Evolutionary conservation across 2,888 invertebrate species (phyloP).

Genomic region (Schizaphis graminum): DNA sequence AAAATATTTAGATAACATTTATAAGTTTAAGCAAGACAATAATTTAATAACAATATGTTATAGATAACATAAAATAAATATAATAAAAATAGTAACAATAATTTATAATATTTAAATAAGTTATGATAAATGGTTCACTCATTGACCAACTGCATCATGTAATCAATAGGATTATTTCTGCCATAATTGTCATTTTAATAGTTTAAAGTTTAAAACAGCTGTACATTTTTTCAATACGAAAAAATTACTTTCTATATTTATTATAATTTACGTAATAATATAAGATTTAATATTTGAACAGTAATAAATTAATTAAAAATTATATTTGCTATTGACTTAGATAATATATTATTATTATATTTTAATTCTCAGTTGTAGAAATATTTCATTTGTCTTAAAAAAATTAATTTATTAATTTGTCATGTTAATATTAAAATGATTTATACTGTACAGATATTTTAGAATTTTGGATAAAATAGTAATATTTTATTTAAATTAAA

Average conservation of each 20-base stretch:
- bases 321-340: not conserved
- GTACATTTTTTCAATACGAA: not conserved
- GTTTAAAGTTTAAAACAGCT: not conserved
- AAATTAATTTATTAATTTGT: not conserved
- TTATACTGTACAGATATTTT: not conserved
- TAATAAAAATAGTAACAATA: too few species aligned
- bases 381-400: not conserved
- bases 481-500: slow-evolving; percentile 12
- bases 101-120: too few species aligned
- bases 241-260: not conserved
- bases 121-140: too few species aligned
- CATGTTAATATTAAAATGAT: not conserved
- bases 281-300: not conserved
- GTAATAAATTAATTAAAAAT: not conserved
- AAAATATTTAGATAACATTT: too few species aligned
- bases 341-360: not conserved
- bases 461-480: not conserved
- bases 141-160: too few species aligned
- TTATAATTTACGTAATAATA: not conserved
- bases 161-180: too few species aligned
- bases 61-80: too few species aligned
- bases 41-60: too few species aligned
- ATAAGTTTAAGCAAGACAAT: too few species aligned
- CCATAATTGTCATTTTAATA: not conserved
- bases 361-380: not conserved